A percentile compares a stretch with the other conserved stretches of the same genome.
Evolutionary conservation across 2,113 vertebrate genomes (phyloP).

Genomic region (Haplochromis vanheusdeni): DNA sequence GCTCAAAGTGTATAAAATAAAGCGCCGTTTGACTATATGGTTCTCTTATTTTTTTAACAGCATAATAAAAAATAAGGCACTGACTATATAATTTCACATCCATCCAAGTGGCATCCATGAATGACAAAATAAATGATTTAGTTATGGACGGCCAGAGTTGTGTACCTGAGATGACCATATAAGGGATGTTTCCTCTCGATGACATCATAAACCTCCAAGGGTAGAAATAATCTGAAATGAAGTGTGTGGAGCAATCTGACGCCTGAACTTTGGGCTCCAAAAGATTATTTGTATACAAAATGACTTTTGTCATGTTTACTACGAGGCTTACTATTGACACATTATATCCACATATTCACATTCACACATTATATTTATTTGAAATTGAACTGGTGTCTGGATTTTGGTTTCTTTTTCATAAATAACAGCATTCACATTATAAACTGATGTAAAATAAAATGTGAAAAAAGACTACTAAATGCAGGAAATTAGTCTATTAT

Average conservation of each 20-base stretch:
- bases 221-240: neutral
- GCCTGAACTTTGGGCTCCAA: neutral
- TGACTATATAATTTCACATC: neutral
- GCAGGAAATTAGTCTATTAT: neutral
- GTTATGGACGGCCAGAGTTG: accelerated
- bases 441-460: neutral
- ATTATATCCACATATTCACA: neutral
- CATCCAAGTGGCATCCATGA: neutral
- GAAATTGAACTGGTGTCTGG: neutral
- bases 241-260: accelerated
- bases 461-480: neutral
- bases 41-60: accelerated
- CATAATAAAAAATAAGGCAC: accelerated
- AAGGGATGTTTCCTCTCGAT: neutral
- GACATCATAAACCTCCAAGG: neutral
- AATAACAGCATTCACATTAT: accelerated
- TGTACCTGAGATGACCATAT: neutral
- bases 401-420: neutral
- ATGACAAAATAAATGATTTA: accelerated
- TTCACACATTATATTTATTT: neutral
- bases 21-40: accelerated
- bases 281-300: neutral
- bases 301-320: accelerated
- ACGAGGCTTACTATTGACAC: accelerated
- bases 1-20: neutral